These are phyloP conservation scores for Drosophila bifasciata DNA, from an alignment of 1,140 invertebrate genomes.

Conservation along the genomic window DNA sequence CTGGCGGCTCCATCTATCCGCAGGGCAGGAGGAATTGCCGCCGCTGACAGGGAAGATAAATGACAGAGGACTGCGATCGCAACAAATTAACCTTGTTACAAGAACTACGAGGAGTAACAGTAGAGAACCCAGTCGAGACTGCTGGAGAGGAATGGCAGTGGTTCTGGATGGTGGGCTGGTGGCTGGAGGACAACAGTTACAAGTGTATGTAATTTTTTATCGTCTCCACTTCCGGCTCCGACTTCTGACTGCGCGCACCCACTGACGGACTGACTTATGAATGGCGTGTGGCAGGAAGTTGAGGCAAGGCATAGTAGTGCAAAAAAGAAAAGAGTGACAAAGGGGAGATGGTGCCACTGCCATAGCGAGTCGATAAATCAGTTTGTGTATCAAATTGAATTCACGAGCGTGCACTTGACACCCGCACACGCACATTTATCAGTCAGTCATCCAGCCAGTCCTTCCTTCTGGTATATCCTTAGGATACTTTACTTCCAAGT, in stretches of 20 bases:
- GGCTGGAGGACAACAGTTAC: slow-evolving; percentile 59
- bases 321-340: slow-evolving; percentile 17
- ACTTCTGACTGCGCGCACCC: slow-evolving; percentile 16
- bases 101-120: slow-evolving; percentile 31
- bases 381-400: slow-evolving; percentile 82
- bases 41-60: slow-evolving; percentile 76
- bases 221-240: slow-evolving; percentile 51
- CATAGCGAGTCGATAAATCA: slow-evolving; percentile 72
- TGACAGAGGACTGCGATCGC: slow-evolving; percentile 77
- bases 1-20: slow-evolving; percentile 28
- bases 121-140: slow-evolving; percentile 28
- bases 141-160: slow-evolving; percentile 10
- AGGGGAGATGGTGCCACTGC: slow-evolving; percentile 8
- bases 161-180: too few relatives aligned
- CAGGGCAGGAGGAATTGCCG: slow-evolving; percentile 46
- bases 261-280: slow-evolving; percentile 71
- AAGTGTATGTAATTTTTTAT: slow-evolving; percentile 83
- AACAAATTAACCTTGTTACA: slow-evolving; percentile 81
- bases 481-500: background rate
- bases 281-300: slow-evolving; percentile 62
- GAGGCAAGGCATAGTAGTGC: slow-evolving; percentile 19
- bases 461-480: too few relatives aligned
- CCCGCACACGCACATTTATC: slow-evolving; percentile 77
- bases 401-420: slow-evolving; percentile 79
- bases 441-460: slow-evolving; percentile 27